Evolutionary conservation across 1,140 invertebrate species (phyloP).

Genomic region (Eriosoma lanigerum): DNA sequence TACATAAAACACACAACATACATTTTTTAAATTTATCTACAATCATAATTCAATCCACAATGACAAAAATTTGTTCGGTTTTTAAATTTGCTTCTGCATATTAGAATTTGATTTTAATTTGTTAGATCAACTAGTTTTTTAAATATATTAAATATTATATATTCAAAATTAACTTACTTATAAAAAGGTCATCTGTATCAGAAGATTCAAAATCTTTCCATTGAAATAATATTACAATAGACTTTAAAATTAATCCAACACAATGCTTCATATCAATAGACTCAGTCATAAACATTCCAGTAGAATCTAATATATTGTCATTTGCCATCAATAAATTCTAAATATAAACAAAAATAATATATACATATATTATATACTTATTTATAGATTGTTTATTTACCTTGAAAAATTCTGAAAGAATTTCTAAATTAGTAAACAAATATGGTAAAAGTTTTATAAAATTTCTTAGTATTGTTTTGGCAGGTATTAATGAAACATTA

Average conservation of each 20-base stretch:
- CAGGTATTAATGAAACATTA: slow-evolving; percentile 53
- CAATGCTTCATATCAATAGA: slow-evolving; percentile 30
- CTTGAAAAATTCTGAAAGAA: slow-evolving; percentile 56
- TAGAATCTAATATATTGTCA: slow-evolving; percentile 42
- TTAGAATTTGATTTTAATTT: too few relatives aligned
- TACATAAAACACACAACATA: too few relatives aligned
- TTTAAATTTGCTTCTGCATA: too few relatives aligned
- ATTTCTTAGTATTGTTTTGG: slow-evolving; percentile 54
- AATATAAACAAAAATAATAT: background rate
- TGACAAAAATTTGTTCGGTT: too few relatives aligned
- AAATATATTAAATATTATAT: background rate
- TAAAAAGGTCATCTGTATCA: slow-evolving; percentile 30
- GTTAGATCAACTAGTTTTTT: too few relatives aligned
- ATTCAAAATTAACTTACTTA: background rate
- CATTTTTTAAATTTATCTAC: too few relatives aligned
- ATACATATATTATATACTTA: background rate
- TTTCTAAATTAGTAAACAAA: slow-evolving; percentile 56
- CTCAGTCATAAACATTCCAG: slow-evolving; percentile 44
- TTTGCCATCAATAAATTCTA: slow-evolving; percentile 40
- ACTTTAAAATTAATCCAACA: slow-evolving; percentile 40
- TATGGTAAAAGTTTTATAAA: slow-evolving; percentile 54
- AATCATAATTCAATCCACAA: too few relatives aligned
- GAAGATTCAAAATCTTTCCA: slow-evolving; percentile 46
- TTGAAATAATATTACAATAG: slow-evolving; percentile 36
- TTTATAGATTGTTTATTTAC: too few relatives aligned